Evolutionary conservation across 1,140 invertebrate species (phyloP).

Genomic region (Trichomalopsis sarcophagae): DNA sequence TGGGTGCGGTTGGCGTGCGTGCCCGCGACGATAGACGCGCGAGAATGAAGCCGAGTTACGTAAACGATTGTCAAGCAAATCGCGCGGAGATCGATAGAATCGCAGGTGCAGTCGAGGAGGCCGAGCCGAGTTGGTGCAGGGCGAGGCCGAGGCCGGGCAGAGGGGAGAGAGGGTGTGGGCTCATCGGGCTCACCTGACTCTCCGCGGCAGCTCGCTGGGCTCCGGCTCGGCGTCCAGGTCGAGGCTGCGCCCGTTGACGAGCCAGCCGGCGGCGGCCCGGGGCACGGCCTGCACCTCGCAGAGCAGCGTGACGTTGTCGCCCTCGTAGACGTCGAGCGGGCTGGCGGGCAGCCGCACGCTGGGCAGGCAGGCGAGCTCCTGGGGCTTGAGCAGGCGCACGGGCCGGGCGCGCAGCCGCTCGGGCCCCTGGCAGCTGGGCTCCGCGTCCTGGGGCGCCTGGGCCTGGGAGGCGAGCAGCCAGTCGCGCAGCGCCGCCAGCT

Average conservation of each 20-base stretch:
- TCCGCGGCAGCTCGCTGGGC: not conserved
- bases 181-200: not conserved
- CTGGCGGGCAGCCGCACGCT: conserved; percentile 76
- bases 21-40: too few species aligned
- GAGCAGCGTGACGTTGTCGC: conserved; percentile 85
- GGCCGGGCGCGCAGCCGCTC: conserved; percentile 79
- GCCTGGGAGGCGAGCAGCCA: conserved; percentile 85
- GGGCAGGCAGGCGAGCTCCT: conserved; percentile 89
- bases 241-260: conserved; percentile 82
- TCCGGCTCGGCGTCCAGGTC: conserved; percentile 38
- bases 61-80: not conserved
- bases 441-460: conserved; percentile 74
- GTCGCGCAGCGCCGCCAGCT: conserved; percentile 82
- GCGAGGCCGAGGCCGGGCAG: too few species aligned
- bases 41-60: not conserved
- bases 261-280: conserved; percentile 86
- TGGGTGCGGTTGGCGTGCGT: too few species aligned
- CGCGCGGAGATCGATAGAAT: too few species aligned
- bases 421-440: conserved; percentile 86
- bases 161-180: not conserved
- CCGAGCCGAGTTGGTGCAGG: too few species aligned
- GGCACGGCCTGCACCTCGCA: conserved; percentile 88
- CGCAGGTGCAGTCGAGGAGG: too few species aligned
- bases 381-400: conserved; percentile 78
- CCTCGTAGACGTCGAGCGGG: conserved; percentile 81